Percentiles rank a stretch among this genome's conserved stretches.
Evolutionary conservation across 2,888 invertebrate genomes (phyloP).

Genomic region (Hyalella azteca): DNA sequence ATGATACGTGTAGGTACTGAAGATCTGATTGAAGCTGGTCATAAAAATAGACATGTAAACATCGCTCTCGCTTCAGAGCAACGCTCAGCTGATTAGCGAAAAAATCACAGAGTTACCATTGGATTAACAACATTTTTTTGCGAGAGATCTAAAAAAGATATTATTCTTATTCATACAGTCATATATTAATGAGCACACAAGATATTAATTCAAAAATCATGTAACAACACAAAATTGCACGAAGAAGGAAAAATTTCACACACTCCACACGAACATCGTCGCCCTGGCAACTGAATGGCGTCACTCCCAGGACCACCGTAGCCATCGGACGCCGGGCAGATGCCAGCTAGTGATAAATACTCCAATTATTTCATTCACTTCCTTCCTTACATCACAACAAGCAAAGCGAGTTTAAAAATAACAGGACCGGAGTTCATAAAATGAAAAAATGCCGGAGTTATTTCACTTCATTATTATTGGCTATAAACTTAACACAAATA

Average conservation of each 20-base stretch:
- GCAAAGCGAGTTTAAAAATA: not conserved
- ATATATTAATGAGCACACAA: not conserved
- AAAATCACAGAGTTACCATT: not conserved
- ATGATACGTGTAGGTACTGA: too few species aligned
- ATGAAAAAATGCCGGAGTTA: not conserved
- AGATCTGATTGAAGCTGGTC: not conserved
- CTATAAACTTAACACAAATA: not conserved
- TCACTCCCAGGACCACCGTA: not conserved
- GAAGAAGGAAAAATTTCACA: not conserved
- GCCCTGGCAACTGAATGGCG: constrained; percentile 13
- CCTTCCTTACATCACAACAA: not conserved
- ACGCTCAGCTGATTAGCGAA: not conserved
- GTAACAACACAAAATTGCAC: not conserved
- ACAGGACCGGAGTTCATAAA: not conserved
- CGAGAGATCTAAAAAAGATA: not conserved
- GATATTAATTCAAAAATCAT: not conserved
- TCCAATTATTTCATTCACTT: not conserved
- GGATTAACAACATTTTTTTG: not conserved
- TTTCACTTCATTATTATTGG: not conserved
- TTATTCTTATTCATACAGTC: not conserved
- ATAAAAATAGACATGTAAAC: not conserved
- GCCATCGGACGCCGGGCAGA: not conserved
- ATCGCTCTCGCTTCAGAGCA: not conserved
- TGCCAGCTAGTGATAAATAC: not conserved
- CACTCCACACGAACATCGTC: not conserved